Evolutionary conservation across 2,113 vertebrate species (phyloP), one percentile per base, ranked within the genome.

Genomic region (Phaethon lepturus): DNA sequence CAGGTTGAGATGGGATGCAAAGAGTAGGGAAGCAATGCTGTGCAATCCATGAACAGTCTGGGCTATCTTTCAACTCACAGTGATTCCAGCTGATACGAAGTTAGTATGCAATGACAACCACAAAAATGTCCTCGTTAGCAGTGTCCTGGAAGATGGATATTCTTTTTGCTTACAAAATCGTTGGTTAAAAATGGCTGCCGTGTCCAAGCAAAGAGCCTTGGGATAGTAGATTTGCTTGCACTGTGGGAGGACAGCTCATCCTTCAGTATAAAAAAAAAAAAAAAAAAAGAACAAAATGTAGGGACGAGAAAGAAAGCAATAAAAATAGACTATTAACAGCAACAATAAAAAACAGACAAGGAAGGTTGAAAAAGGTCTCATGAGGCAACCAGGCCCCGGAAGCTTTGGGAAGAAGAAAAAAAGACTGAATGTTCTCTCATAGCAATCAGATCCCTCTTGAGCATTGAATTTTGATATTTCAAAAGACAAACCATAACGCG

Each of bases 201-300:
- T 35, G 29, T 58, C 52, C 62, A 89, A 87, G 90, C 73, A 85
- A 93, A 96, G 40, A 90, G 81, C 78, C 53, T 86, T 68, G 44
- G 71, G 45, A 85, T 17, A 50, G 77, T 73, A 90, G 94, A 91
- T 91, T 33, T 86, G 66, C 78, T 75, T 68, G 52, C 24, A 7
- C 73, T 81, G 84, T 35, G 56, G 66, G 81, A 84, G 47, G 90
- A 93, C 77, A 95, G 87, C 72, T 95, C 83, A 91, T 80, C 75
- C 86, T 90, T 72, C 72, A 83, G 45, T 8, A 35, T 10, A 15
- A 35, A 50, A 58, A 44, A 52, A 64, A 16, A 78, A 33, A 40
- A 52, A 7, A 58, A 8, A 67, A 3, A 56, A 55, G 40, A 88
- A 93, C 56, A 78, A 93, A 90, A 73, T 5, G 16, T 40, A 73